A percentile compares a stretch with the other conserved stretches of the same genome.
Evolutionary conservation across 37 sponge, comb jelly and placozoan species (phyloP).

Genomic region (Aplysina aerophoba): DNA sequence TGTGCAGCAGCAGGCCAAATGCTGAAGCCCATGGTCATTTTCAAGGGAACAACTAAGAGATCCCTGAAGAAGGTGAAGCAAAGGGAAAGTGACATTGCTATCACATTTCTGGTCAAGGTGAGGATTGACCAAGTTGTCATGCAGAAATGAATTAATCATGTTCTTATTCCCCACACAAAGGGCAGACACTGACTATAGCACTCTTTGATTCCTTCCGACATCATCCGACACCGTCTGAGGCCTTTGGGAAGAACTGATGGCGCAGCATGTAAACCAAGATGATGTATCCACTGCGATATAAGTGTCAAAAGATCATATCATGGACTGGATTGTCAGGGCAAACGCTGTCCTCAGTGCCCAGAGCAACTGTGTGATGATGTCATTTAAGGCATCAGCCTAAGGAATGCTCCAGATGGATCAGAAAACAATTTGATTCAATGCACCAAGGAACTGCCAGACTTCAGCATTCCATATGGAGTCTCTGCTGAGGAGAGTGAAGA

Average conservation of each 20-base stretch:
- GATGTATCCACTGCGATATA: not conserved
- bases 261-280: not conserved
- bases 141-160: constrained; percentile 36
- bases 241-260: constrained; percentile 12
- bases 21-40: constrained; percentile 46
- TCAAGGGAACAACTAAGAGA: constrained; percentile 21
- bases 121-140: constrained; percentile 30
- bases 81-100: not conserved
- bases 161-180: constrained; percentile 15
- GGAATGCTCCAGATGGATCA: constrained; percentile 3
- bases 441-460: not conserved
- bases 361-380: not conserved
- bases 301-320: constrained; percentile 16
- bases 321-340: constrained; percentile 16
- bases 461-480: constrained; percentile 13
- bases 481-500: not conserved
- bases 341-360: constrained; percentile 5
- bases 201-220: constrained; percentile 35
- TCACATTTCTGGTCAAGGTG: not conserved
- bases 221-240: constrained; percentile 35
- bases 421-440: not conserved
- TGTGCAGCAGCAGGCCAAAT: constrained; percentile 41
- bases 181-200: constrained; percentile 3
- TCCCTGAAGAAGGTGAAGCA: not conserved
- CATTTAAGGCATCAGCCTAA: not conserved